phyloP scores from a whole-genome alignment of 2,113 vertebrate genomes.

The Petroica traversi region DNA sequence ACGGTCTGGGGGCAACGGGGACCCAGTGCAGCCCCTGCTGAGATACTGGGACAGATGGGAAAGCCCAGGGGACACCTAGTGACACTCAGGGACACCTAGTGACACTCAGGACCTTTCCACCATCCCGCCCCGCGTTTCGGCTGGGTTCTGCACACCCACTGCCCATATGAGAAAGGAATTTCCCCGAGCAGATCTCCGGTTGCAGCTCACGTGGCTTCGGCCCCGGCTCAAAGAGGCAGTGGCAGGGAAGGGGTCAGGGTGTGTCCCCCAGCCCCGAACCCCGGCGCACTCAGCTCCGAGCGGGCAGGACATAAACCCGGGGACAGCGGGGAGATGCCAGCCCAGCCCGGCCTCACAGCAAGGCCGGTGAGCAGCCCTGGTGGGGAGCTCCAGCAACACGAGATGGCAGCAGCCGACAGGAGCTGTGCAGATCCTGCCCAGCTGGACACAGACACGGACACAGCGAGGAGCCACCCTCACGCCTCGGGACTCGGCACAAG shows the following conservation, averaged over 20 bases:
- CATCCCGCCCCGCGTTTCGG: accelerated
- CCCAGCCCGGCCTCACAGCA: neutral
- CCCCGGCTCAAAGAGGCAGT: neutral
- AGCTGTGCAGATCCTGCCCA: neutral
- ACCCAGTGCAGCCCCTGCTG: accelerated
- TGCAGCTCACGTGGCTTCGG: constrained; percentile 23
- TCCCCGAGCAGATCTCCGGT: constrained; percentile 10
- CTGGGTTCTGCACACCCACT: neutral
- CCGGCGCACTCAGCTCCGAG: accelerated
- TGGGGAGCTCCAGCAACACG: neutral
- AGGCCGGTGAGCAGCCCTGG: neutral
- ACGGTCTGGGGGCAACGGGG: accelerated
- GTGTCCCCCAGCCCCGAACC: neutral
- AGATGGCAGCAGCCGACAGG: constrained; percentile 31
- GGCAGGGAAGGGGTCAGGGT: accelerated
- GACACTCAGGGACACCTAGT: neutral
- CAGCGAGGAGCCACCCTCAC: neutral
- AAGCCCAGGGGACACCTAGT: neutral
- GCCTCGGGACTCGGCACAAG: neutral
- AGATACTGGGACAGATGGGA: neutral
- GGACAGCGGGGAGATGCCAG: neutral
- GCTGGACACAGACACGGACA: neutral
- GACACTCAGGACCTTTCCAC: neutral
- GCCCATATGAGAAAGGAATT: constrained; percentile 56
- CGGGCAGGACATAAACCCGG: neutral